Conservation (phyloP, 2,113 vertebrate species). For the Chiloscyllium plagiosum region DNA sequence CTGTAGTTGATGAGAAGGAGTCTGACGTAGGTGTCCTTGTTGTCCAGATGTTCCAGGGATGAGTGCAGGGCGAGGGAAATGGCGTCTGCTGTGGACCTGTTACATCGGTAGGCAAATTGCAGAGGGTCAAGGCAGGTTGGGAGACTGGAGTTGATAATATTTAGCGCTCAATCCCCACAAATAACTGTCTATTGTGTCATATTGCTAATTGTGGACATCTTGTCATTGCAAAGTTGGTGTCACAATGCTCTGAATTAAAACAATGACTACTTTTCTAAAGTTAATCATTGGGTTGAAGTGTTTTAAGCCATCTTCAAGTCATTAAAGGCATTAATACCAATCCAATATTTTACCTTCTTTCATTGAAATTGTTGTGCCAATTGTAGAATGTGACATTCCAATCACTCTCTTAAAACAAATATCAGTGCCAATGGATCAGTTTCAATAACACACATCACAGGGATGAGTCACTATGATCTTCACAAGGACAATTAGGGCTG, state of each 20-base stretch:
- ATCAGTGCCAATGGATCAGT: not conserved
- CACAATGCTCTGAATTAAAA: not conserved
- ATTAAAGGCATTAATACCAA: not conserved
- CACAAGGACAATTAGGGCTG: not conserved
- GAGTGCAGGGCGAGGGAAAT: no score
- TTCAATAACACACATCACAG: not conserved
- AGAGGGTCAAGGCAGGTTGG: no score
- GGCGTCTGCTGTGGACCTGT: no score
- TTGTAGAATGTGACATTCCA: not conserved
- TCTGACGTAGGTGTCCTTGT: no score
- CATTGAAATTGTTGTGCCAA: not conserved
- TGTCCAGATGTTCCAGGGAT: no score
- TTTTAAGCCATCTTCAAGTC: not conserved
- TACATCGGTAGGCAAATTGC: no score
- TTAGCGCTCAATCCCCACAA: not conserved
- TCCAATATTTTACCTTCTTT: not conserved
- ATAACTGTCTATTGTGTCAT: not conserved
- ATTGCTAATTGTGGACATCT: not conserved
- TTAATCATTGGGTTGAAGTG: not conserved
- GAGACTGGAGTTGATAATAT: not conserved
- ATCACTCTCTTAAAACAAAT: slow-evolving; percentile 8
- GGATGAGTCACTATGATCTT: not conserved
- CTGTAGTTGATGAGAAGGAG: no score
- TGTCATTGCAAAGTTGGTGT: not conserved
- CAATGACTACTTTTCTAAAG: not conserved